phyloP scores from a whole-genome alignment of 2,888 invertebrate species.

The Dusona sp. region DNA sequence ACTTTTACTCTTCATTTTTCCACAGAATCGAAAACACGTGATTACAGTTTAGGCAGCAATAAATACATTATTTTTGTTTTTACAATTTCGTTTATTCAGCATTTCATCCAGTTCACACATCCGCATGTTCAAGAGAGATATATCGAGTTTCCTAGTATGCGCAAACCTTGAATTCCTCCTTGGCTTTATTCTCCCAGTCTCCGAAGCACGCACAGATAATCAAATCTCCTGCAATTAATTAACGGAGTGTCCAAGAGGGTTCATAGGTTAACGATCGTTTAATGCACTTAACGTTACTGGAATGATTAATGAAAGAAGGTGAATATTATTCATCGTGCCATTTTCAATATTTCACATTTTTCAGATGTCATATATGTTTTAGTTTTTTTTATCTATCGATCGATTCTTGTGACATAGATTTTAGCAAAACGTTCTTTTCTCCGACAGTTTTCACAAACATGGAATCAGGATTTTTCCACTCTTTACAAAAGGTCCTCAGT shows the following conservation, averaged over 20 bases:
- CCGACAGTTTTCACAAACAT: background rate
- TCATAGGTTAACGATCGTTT: slow-evolving; percentile 50
- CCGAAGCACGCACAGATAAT: slow-evolving; percentile 49
- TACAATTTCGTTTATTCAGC: background rate
- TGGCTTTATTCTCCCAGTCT: slow-evolving; percentile 21
- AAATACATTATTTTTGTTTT: background rate
- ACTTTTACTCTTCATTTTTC: background rate
- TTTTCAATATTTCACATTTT: background rate
- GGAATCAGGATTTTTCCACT: slow-evolving; percentile 10
- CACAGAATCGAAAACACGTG: background rate
- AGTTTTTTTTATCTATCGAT: background rate
- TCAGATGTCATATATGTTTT: background rate
- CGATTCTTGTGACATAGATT: background rate
- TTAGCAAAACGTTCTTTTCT: background rate
- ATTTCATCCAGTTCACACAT: background rate
- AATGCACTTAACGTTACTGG: slow-evolving; percentile 10
- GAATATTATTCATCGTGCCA: slow-evolving; percentile 25
- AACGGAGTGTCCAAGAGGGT: slow-evolving; percentile 20
- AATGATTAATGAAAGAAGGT: slow-evolving; percentile 25
- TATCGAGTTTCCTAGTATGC: slow-evolving; percentile 7
- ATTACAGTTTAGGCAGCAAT: background rate
- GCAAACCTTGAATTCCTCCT: slow-evolving; percentile 43
- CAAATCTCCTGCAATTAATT: slow-evolving; percentile 55
- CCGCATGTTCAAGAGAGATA: background rate
- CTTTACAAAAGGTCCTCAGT: background rate